These are phyloP conservation scores for Coelopa frigida DNA, from an alignment of 1,140 invertebrate species.

Conservation along the genomic window DNA sequence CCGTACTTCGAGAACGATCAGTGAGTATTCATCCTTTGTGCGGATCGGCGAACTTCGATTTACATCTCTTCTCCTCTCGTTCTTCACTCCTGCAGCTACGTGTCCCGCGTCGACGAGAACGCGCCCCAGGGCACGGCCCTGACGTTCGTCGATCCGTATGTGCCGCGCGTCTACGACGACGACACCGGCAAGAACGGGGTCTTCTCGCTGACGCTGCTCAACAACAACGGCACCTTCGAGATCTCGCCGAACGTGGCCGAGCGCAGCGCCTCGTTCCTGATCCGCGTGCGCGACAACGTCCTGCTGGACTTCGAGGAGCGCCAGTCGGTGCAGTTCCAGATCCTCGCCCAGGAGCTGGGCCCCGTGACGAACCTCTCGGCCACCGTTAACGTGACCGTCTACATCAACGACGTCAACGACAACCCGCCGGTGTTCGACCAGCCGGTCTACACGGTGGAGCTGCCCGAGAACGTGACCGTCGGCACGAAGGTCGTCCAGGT, in stretches of 20 bases:
- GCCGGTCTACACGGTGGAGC: constrained; percentile 60
- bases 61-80: constrained; percentile 13
- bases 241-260: constrained; percentile 82
- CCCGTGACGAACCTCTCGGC: constrained; percentile 65
- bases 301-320: constrained; percentile 76
- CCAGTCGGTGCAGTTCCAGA: constrained; percentile 63
- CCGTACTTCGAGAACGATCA: constrained; percentile 71
- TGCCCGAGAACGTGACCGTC: constrained; percentile 71
- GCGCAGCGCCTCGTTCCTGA: constrained; percentile 67
- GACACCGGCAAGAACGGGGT: constrained; percentile 76
- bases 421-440: constrained; percentile 76
- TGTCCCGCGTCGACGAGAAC: constrained; percentile 72
- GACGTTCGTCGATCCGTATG: constrained; percentile 61
- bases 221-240: constrained; percentile 82
- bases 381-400: constrained; percentile 66
- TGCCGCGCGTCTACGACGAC: constrained; percentile 64
- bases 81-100: constrained; percentile 50
- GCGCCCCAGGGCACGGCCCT: constrained; percentile 69
- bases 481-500: constrained; percentile 69
- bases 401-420: constrained; percentile 83
- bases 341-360: constrained; percentile 71
- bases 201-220: constrained; percentile 68
- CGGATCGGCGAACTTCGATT: not conserved
- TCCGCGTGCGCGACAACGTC: constrained; percentile 73
- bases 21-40: constrained; percentile 48